phyloP scores from a whole-genome alignment of 2,888 invertebrate genomes.

The Xestia sexstrigata region DNA sequence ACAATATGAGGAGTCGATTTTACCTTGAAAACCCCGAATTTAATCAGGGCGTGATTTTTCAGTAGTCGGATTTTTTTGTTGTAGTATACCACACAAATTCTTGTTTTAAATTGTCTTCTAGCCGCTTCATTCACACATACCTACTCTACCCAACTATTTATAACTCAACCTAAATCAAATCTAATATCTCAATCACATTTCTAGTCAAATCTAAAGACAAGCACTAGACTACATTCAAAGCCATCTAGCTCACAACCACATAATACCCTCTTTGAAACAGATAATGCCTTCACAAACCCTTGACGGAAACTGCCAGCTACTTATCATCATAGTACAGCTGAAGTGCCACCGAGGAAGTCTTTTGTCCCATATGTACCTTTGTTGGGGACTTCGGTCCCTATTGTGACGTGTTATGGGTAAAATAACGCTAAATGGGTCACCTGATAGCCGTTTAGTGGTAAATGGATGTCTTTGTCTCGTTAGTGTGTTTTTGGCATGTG shows the following conservation, averaged over 20 bases:
- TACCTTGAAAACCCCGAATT: too few species aligned
- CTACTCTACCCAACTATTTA: not conserved
- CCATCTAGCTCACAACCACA: conserved; percentile 21
- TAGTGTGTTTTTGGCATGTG: conserved; percentile 35
- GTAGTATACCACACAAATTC: too few species aligned
- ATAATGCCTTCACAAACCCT: conserved; percentile 49
- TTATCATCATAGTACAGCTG: conserved; percentile 19
- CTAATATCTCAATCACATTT: not conserved
- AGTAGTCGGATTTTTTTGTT: too few species aligned
- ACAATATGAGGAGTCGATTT: too few species aligned
- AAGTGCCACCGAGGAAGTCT: conserved; percentile 37
- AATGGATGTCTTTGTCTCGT: conserved; percentile 40
- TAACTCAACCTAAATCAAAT: not conserved
- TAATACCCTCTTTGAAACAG: conserved; percentile 32
- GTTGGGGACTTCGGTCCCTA: conserved; percentile 25
- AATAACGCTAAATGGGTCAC: conserved; percentile 47
- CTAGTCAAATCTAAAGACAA: not conserved
- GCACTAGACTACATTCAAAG: conserved; percentile 4
- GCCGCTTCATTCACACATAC: not conserved
- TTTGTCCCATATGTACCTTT: conserved; percentile 50
- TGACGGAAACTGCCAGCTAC: conserved; percentile 43
- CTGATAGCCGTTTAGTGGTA: conserved; percentile 40
- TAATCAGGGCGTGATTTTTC: too few species aligned
- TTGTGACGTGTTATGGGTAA: conserved; percentile 45
- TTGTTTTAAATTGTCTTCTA: not conserved